Evolutionary conservation across 2,113 vertebrate species (phyloP).

Genomic region (Sylvilagus bachmani): DNA sequence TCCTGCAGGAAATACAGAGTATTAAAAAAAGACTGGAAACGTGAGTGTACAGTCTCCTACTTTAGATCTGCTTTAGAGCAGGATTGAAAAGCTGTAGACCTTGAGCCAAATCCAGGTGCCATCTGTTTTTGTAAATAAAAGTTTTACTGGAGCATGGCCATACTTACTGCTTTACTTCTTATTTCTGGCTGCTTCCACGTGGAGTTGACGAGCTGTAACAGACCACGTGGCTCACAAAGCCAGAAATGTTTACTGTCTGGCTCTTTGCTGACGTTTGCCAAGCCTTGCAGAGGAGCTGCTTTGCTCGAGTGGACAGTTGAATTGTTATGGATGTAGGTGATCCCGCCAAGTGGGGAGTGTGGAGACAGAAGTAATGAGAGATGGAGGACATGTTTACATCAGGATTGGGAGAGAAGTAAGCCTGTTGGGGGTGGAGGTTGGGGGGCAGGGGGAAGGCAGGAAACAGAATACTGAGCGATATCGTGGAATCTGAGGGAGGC

Average conservation of each 20-base stretch:
- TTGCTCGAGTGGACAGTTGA: background rate
- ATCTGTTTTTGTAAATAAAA: slow-evolving; percentile 19
- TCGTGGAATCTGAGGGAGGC: background rate
- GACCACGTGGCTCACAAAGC: background rate
- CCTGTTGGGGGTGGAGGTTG: background rate
- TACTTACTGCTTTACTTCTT: background rate
- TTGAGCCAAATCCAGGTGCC: background rate
- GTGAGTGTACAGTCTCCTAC: background rate
- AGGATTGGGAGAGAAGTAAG: background rate
- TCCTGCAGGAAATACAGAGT: background rate
- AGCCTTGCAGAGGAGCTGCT: background rate
- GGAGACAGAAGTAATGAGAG: background rate
- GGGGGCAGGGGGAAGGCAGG: background rate
- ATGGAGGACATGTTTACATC: background rate
- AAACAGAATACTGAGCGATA: background rate
- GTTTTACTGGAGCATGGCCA: background rate
- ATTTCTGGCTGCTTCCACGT: background rate
- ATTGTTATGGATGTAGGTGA: background rate
- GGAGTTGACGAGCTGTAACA: background rate
- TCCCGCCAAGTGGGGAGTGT: background rate
- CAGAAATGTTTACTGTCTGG: background rate
- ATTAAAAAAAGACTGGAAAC: background rate
- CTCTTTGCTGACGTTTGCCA: background rate
- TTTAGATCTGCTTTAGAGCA: background rate
- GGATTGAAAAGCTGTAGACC: background rate